Evolutionary conservation across 2,113 vertebrate genomes (phyloP), one percentile per base, ranked within the genome.

Genomic region (Engystomops pustulosus): DNA sequence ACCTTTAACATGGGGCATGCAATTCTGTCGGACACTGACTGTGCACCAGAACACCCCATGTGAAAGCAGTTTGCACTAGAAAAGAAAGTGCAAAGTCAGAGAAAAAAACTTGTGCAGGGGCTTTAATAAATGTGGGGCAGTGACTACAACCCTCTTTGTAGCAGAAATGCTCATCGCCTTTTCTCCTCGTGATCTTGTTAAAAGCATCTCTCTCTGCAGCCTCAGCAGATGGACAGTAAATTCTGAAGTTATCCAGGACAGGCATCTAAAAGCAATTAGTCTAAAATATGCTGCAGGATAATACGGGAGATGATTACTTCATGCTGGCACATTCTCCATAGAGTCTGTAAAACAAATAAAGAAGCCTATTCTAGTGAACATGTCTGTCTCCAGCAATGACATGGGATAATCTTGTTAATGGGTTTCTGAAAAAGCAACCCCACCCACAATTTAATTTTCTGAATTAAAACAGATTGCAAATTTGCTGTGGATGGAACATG

Each of bases 231-330:
- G 32, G 71, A 27, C 83, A 45, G 10, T 81, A 85, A 67, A 34
- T 65, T 68, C 14, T 68, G 47, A 72, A 83, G 80, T 34, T 17
- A 85, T 69, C 17, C 77, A 74, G 12, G 36, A 75, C 34, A n/a
- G 38, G 72, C 62, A 44, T 65, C 34, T 79, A 81, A 81, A 86
- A 83, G 80, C 80, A 83, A 82, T 82, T 51, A 47, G 75, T 80
- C 41, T 67, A 36, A 80, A 80, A 80, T 51, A 80, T 80, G 79
- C 60, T 80, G 79, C 41, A 3, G 79, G 62, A 74, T 74, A 65
- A 83, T 74, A 51, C 36, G 2, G 51, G 53, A 45, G 70, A 65
- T 83, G 70, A 83, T 83, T 83, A 47, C 53, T 83, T 62, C 25
- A 34, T 62, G 53, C 25, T n/a, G 78, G 23, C 55, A 30, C 71